A percentile compares a stretch with the other conserved stretches of the same genome.
Conservation (phyloP, 92 coral and sea anemone genomes). For the Zoanthus sociatus region DNA sequence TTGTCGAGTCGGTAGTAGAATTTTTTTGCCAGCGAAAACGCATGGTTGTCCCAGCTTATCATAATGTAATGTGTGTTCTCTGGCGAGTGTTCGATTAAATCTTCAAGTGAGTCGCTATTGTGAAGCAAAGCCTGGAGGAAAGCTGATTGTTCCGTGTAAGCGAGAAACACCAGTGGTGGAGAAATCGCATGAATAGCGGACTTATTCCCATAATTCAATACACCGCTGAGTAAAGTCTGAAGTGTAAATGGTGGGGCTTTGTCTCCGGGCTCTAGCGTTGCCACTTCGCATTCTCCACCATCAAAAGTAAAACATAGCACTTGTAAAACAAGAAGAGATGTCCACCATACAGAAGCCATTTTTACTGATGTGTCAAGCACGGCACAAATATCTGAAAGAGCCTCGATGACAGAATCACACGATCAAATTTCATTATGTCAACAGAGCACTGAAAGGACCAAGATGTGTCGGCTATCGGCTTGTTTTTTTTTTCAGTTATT, state of each 20-base stretch:
- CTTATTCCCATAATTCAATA: constrained; percentile 47
- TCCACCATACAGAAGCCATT: constrained; percentile 27
- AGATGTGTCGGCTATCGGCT: no score
- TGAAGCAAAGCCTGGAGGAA: constrained; percentile 59
- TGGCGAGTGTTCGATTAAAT: constrained; percentile 53
- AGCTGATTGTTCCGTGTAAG: constrained; percentile 61
- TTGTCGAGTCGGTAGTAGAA: constrained; percentile 16
- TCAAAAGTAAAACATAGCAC: not conserved
- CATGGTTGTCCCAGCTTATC: constrained; percentile 41
- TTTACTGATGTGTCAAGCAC: not conserved
- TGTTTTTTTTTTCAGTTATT: no score
- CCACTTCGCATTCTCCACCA: constrained; percentile 11
- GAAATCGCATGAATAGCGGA: constrained; percentile 19
- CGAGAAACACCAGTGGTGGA: constrained; percentile 55
- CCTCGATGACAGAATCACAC: not conserved
- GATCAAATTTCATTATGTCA: not conserved
- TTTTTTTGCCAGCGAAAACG: constrained; percentile 10
- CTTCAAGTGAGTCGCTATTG: constrained; percentile 47
- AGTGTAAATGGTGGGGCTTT: constrained; percentile 58
- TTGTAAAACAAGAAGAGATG: not conserved
- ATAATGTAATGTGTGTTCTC: constrained; percentile 57
- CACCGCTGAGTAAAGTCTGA: constrained; percentile 46
- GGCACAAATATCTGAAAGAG: not conserved
- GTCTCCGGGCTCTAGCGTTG: constrained; percentile 56
- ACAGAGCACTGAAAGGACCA: not conserved